Evolutionary conservation across 92 coral and sea anemone species (phyloP).

Genomic region (Virgularia gustaviana): DNA sequence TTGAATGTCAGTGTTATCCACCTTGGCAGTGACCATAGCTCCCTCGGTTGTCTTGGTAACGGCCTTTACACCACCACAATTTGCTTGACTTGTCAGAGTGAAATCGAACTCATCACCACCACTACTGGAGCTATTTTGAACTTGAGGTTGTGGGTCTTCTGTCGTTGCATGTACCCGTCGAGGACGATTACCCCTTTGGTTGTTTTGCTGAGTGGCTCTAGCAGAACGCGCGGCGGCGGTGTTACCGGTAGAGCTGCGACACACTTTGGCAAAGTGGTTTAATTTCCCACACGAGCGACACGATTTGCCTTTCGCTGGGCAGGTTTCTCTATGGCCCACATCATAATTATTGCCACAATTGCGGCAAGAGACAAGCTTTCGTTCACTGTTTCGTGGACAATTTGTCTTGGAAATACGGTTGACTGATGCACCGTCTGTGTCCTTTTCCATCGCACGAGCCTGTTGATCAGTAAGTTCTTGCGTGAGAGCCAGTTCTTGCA

Average conservation of each 20-base stretch:
- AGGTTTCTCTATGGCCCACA: neutral
- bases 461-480: neutral
- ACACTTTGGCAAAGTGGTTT: slow-evolving; percentile 49
- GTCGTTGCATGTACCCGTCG: neutral
- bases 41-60: neutral
- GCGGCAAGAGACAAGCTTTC: neutral
- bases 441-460: neutral
- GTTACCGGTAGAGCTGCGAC: slow-evolving; percentile 40
- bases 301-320: slow-evolving; percentile 57
- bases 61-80: neutral
- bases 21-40: neutral
- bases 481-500: neutral
- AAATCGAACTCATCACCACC: neutral
- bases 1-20: neutral
- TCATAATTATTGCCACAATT: neutral
- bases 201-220: neutral
- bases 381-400: neutral
- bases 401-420: neutral
- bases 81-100: neutral
- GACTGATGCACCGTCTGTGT: neutral
- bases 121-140: no score
- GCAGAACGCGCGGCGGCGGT: no score
- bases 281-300: slow-evolving; percentile 54
- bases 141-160: neutral
- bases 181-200: neutral